Evolutionary conservation across 35 echinoderm and acorn worm genomes (phyloP).

Genomic region (Eucidaris tribuloides): DNA sequence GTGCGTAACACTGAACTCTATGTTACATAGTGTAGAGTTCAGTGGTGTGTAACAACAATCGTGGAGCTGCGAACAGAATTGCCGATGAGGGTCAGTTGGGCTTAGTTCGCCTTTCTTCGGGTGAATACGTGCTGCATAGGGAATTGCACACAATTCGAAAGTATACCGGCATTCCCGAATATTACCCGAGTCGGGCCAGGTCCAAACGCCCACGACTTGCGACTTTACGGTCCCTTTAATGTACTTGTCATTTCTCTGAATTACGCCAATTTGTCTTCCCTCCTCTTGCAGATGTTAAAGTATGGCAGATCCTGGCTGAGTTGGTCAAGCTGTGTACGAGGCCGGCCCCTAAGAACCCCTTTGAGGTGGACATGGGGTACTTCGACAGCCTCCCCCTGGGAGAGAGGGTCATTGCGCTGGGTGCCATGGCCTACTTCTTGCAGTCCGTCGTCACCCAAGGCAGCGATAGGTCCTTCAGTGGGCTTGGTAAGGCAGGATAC

Average conservation of each 20-base stretch:
- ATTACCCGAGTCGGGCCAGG: no score
- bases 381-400: conserved; percentile 47
- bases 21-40: no score
- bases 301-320: conserved; percentile 85
- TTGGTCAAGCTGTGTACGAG: conserved; percentile 77
- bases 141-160: background rate
- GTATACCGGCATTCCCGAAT: background rate
- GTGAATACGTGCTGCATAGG: no score
- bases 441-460: conserved; percentile 58
- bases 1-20: no score
- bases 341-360: conserved; percentile 74
- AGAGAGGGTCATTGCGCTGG: conserved; percentile 77
- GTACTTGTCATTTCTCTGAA: background rate
- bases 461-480: conserved; percentile 74
- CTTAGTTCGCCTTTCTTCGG: no score
- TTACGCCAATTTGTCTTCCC: background rate
- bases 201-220: no score
- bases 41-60: no score
- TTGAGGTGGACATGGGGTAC: conserved; percentile 76
- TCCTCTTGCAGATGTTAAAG: conserved; percentile 65
- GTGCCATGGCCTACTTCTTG: conserved; percentile 78
- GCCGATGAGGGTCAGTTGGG: no score
- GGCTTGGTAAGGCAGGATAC: conserved; percentile 52
- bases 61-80: no score
- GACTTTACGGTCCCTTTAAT: no score